Percentiles rank a stretch among this genome's conserved stretches.
phyloP scores from a whole-genome alignment of 2,888 invertebrate genomes.

The Petrolisthes manimaculis region DNA sequence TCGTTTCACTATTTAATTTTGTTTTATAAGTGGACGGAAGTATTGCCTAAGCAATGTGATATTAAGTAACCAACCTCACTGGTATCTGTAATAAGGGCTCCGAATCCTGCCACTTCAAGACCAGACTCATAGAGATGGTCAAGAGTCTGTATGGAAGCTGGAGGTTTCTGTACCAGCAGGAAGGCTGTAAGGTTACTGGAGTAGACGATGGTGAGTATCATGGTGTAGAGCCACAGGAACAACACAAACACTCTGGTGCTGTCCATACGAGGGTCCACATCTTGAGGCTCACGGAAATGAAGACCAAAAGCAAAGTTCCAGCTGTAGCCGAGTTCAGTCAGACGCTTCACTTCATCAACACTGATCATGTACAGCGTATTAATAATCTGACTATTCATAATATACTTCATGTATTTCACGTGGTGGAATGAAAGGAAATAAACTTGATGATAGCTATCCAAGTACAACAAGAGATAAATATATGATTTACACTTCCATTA shows the following conservation, averaged over 20 bases:
- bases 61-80: too few species aligned
- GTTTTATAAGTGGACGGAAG: too few species aligned
- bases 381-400: not conserved
- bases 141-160: constrained; percentile 57
- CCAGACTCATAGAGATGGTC: constrained; percentile 53
- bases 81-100: not conserved
- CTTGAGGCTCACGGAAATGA: constrained; percentile 4
- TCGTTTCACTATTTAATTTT: too few species aligned
- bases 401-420: too few species aligned
- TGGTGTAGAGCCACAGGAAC: constrained; percentile 51
- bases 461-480: too few species aligned
- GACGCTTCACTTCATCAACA: not conserved
- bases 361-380: not conserved
- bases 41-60: too few species aligned
- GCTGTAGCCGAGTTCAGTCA: constrained; percentile 10
- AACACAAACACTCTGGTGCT: constrained; percentile 32
- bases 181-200: constrained; percentile 67
- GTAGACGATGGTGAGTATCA: constrained; percentile 61
- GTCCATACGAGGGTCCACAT: not conserved
- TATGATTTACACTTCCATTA: too few species aligned
- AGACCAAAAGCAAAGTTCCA: constrained; percentile 28
- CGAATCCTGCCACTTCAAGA: constrained; percentile 36
- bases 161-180: constrained; percentile 59
- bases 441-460: too few species aligned
- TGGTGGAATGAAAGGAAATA: too few species aligned